Evolutionary conservation across 2,113 vertebrate species (phyloP).

Genomic region (Uria lomvia): DNA sequence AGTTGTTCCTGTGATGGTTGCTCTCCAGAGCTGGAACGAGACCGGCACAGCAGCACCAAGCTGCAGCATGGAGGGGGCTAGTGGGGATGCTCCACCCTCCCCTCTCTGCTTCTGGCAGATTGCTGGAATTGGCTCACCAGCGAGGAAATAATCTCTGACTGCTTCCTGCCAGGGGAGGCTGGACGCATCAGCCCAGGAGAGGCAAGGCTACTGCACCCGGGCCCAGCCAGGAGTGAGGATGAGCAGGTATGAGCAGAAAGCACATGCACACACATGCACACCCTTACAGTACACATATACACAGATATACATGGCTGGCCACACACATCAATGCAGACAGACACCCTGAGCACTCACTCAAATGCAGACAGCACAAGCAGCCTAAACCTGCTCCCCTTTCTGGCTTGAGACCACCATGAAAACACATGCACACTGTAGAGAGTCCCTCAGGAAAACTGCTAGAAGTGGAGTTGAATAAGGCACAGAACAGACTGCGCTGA

Average conservation of each 20-base stretch:
- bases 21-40: neutral
- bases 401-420: no score
- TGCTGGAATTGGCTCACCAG: neutral
- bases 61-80: no score
- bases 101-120: neutral
- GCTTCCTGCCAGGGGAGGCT: neutral
- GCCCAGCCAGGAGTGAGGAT: neutral
- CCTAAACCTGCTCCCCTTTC: neutral
- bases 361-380: neutral
- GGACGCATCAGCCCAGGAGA: neutral
- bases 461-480: neutral
- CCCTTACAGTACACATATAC: neutral
- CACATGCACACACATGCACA: rapidly evolving
- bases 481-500: neutral
- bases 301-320: neutral
- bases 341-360: neutral
- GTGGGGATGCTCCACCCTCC: no score
- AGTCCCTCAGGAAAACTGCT: neutral
- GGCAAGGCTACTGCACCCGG: neutral
- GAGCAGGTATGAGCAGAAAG: neutral
- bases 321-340: neutral
- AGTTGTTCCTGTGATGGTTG: neutral
- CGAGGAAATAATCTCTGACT: neutral
- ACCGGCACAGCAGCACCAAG: rapidly evolving
- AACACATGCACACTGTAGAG: neutral